Conservation (phyloP, 2,797 vertebrate species). For the Craterocephalus amniculus region DNA sequence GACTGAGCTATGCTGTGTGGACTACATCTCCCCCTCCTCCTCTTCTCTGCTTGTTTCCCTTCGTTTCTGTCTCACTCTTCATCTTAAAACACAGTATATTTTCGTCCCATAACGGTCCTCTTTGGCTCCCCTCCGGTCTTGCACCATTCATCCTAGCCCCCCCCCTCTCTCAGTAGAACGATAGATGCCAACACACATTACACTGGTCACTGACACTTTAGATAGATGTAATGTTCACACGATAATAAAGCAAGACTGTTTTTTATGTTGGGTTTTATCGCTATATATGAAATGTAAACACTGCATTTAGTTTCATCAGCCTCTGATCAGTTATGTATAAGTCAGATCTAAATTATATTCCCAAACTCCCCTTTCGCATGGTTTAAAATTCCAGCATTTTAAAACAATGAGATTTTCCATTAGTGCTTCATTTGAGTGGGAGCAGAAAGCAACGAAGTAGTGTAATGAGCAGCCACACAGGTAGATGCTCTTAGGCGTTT, state of each 20-base stretch:
- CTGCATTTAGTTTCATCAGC: conserved; percentile 53
- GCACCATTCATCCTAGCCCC: conserved; percentile 45
- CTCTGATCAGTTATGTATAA: conserved; percentile 36
- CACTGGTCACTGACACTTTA: conserved; percentile 74
- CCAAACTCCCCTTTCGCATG: conserved; percentile 76
- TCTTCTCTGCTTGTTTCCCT: conserved; percentile 28
- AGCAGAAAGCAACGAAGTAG: conserved; percentile 21
- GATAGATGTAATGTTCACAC: conserved; percentile 68
- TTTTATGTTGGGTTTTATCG: conserved; percentile 75
- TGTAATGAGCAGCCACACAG: conserved; percentile 27
- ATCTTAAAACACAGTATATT: conserved; percentile 47
- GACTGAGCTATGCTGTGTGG: conserved; percentile 80
- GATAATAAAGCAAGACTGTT: conserved; percentile 78
- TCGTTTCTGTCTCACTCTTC: conserved; percentile 37
- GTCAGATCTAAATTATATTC: conserved; percentile 35
- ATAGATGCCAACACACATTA: conserved; percentile 50
- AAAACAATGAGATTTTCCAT: conserved; percentile 15
- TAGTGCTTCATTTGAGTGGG: conserved; percentile 5
- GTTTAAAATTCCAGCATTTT: conserved; percentile 82
- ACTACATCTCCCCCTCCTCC: conserved; percentile 54
- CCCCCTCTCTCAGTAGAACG: conserved; percentile 38
- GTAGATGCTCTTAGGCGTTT: conserved; percentile 16
- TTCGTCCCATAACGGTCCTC: conserved; percentile 38
- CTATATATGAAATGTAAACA: conserved; percentile 60
- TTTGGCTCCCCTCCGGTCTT: conserved; percentile 20